Conservation (phyloP, 2,888 invertebrate genomes). For the Lapara coniferarum region DNA sequence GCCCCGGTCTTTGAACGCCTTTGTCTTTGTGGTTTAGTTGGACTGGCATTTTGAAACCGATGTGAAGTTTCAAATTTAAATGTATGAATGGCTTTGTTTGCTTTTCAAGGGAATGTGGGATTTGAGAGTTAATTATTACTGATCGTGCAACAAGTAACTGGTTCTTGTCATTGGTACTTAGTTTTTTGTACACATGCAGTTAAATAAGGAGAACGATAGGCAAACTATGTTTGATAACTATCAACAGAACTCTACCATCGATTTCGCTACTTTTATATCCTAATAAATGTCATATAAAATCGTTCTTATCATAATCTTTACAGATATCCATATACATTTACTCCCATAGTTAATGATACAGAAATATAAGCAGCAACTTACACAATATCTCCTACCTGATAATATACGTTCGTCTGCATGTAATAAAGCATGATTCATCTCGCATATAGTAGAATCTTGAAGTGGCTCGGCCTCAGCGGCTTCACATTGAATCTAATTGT, state of each 20-base stretch:
- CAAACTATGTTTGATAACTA: too few species aligned
- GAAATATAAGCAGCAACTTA: too few species aligned
- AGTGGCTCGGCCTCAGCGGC: neutral
- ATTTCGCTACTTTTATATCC: too few species aligned
- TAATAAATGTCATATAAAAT: too few species aligned
- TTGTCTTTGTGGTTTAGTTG: constrained; percentile 6
- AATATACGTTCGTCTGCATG: neutral
- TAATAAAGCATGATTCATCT: neutral
- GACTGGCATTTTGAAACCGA: constrained; percentile 17
- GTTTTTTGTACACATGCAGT: too few species aligned
- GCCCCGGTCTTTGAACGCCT: constrained; percentile 6
- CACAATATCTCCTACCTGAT: too few species aligned
- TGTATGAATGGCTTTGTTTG: neutral
- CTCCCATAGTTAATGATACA: too few species aligned
- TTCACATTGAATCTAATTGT: neutral
- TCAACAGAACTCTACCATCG: too few species aligned
- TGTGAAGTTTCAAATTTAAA: constrained; percentile 7
- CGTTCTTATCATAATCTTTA: too few species aligned
- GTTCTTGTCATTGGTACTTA: too few species aligned
- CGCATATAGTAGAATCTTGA: neutral
- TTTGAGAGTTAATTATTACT: neutral
- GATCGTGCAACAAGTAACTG: neutral
- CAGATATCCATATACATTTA: too few species aligned
- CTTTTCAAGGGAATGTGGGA: neutral
- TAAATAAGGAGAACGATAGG: too few species aligned